These are phyloP conservation scores for Amblyornis subalaris DNA, from an alignment of 2,113 vertebrate species.

Conservation along the genomic window DNA sequence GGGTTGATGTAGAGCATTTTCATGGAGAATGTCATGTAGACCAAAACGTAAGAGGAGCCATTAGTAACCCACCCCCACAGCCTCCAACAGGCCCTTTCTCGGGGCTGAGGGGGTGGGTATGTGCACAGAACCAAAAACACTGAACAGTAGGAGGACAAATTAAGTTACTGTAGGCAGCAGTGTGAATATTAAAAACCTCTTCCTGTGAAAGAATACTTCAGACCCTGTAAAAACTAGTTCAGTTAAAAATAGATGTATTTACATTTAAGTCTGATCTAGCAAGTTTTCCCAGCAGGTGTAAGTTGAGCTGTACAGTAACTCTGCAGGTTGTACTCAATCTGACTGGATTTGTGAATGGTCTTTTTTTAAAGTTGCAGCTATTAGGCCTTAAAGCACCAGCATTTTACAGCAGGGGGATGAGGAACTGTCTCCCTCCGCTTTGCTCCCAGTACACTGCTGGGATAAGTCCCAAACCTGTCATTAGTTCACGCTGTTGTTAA, in stretches of 20 bases:
- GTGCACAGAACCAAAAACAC: constrained; percentile 51
- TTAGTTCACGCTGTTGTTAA: background rate
- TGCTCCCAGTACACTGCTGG: background rate
- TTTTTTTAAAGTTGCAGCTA: constrained; percentile 32
- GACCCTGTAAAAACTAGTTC: constrained; percentile 69
- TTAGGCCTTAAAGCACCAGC: constrained; percentile 58
- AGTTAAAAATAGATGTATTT: constrained; percentile 73
- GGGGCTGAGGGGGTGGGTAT: background rate
- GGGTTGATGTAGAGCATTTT: constrained; percentile 10
- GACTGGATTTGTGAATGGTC: background rate
- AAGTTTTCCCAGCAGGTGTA: constrained; percentile 57
- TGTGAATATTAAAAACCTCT: constrained; percentile 61
- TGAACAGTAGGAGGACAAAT: constrained; percentile 50
- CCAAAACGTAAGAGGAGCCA: constrained; percentile 15
- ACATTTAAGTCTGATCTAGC: constrained; percentile 65
- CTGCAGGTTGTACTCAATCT: constrained; percentile 47
- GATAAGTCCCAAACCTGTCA: background rate
- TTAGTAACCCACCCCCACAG: constrained; percentile 25
- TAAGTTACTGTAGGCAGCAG: constrained; percentile 54
- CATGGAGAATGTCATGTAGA: constrained; percentile 45
- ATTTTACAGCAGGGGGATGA: constrained; percentile 15
- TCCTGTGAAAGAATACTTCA: constrained; percentile 66
- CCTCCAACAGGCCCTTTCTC: background rate
- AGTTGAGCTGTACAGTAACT: constrained; percentile 57
- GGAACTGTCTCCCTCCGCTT: background rate